Conservation (phyloP, 1,140 invertebrate species). For the Vanessa atalanta region DNA sequence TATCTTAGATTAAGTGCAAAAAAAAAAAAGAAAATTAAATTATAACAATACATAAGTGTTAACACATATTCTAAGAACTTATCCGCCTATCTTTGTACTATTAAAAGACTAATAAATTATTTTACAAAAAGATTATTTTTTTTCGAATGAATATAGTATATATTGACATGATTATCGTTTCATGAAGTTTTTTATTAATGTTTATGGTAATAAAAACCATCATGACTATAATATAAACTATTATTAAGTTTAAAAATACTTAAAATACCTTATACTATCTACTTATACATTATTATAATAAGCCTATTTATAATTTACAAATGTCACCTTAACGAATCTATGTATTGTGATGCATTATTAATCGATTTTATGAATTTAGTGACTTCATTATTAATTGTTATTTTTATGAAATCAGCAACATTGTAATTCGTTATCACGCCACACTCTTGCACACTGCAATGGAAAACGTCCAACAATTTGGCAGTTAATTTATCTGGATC, state of each 20-base stretch:
- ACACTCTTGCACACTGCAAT: constrained; percentile 55
- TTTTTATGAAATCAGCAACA: constrained; percentile 58
- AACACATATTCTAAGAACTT: neutral
- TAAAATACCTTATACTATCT: neutral
- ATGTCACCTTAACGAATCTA: constrained; percentile 70
- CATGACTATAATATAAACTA: too few species aligned
- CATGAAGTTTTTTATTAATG: too few species aligned
- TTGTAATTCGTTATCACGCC: constrained; percentile 55
- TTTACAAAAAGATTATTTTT: neutral
- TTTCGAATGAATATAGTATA: neutral
- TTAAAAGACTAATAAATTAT: too few species aligned
- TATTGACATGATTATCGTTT: too few species aligned
- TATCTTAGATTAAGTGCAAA: too few species aligned
- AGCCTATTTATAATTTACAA: constrained; percentile 1
- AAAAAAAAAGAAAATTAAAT: too few species aligned
- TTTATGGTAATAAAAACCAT: too few species aligned
- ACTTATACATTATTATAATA: too few species aligned
- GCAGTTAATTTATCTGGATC: constrained; percentile 56
- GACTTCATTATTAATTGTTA: constrained; percentile 57
- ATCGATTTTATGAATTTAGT: constrained; percentile 59
- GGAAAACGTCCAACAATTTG: constrained; percentile 59
- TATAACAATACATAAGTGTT: neutral
- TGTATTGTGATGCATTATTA: constrained; percentile 62
- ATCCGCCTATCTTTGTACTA: neutral
- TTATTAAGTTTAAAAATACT: constrained; percentile 17